phyloP scores from a whole-genome alignment of 2,113 vertebrate genomes.

The Gymnorhina tibicen region DNA sequence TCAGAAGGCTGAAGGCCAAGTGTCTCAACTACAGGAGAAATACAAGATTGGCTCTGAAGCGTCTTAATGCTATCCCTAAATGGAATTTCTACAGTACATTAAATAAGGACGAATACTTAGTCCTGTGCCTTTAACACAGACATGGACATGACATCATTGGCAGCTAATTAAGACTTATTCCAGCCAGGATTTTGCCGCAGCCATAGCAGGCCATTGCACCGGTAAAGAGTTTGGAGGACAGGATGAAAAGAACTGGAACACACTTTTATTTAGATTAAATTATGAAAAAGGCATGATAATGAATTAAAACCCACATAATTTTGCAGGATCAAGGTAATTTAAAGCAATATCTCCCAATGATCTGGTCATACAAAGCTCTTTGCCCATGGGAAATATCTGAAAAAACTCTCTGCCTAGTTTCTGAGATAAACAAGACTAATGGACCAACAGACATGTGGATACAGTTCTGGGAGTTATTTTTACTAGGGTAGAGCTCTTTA shows the following conservation, averaged over 20 bases:
- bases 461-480: conserved; percentile 8
- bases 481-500: neutral
- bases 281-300: neutral
- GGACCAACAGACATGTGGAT: neutral
- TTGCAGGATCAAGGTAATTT: neutral
- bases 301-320: neutral
- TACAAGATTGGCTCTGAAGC: conserved; percentile 67
- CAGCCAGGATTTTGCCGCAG: conserved; percentile 64
- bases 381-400: neutral
- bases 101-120: conserved; percentile 70
- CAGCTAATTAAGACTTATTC: conserved; percentile 72
- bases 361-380: neutral
- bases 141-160: conserved; percentile 72
- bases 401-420: neutral
- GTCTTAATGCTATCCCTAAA: conserved; percentile 68
- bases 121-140: conserved; percentile 71
- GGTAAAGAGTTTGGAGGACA: neutral
- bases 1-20: conserved; percentile 73
- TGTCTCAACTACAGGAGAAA: conserved; percentile 56
- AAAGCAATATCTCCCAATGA: neutral
- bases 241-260: neutral
- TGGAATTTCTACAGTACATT: conserved; percentile 74
- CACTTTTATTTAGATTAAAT: neutral
- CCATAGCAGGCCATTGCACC: neutral
- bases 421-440: conserved; percentile 10